A percentile compares a stretch with the other conserved stretches of the same genome.
phyloP scores from a whole-genome alignment of 2,797 vertebrate genomes.

The Sebastes vulpes region DNA sequence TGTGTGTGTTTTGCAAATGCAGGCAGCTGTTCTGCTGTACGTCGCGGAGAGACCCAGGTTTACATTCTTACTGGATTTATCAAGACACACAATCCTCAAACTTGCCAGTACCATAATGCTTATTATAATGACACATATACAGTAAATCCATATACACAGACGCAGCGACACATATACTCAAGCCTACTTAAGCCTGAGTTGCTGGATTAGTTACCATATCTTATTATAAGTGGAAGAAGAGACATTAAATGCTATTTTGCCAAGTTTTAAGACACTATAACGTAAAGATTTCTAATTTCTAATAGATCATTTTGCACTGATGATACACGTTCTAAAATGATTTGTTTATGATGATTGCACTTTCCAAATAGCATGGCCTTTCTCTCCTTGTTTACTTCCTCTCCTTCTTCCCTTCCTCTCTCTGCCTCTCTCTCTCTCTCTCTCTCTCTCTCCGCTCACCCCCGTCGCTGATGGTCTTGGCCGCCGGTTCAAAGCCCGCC shows the following conservation, averaged over 20 bases:
- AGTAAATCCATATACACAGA: constrained; percentile 29
- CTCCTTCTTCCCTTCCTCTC: neutral
- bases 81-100: constrained; percentile 80
- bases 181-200: neutral
- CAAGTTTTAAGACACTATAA: neutral
- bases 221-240: neutral
- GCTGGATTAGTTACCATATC: neutral
- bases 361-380: neutral
- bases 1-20: constrained; percentile 56
- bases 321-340: neutral
- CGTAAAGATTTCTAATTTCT: neutral
- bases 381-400: neutral
- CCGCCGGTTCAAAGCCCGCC: constrained; percentile 64
- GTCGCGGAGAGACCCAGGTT: constrained; percentile 72
- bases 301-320: neutral
- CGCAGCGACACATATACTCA: neutral
- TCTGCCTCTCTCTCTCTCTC: neutral
- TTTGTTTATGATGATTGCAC: neutral
- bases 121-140: constrained; percentile 67
- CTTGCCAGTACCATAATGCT: constrained; percentile 76
- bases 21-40: constrained; percentile 83
- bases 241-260: neutral
- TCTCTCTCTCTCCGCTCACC: neutral
- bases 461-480: constrained; percentile 60
- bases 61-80: constrained; percentile 85